Base-by-base conservation (phyloP, 2,888 invertebrate species). In the Amphipyra berbera region DNA sequence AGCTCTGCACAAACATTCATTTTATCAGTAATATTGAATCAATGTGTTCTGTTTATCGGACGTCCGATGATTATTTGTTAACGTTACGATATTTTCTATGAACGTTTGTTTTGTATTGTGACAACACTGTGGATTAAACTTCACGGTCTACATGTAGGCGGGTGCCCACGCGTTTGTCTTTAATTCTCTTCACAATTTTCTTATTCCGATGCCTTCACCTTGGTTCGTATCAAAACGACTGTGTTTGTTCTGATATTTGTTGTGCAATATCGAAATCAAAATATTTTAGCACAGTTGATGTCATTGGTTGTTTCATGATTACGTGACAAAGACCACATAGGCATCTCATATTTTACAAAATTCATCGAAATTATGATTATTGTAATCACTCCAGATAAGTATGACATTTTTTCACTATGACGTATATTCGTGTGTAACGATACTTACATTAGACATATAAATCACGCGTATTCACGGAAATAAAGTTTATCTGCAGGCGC, bases 71-170 rank as follows among this genome's bases (percentile, higher is more conserved):
- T 21, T 61, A 61, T 76, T 72, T 68, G 68, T 46, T 47, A 68
- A 74, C 60, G 59, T 72, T 65, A 53, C 45, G 48, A 72, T 68
- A 66, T 60, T 69, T 50, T 66, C 42, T 65, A 61, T 61, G 27
- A 61, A 52, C 33, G 61, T 68, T 57, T 74, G 70, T 68, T 68
- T 75, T 65, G 71, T 73, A 64, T 68, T 64, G 71, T 61, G 75
- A 76, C 69, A 68, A 60, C 67, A 73, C 73, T 68, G 74, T 74
- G 69, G 75, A 73, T 73, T 68, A 69, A 69, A 72, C 70, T 79
- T 76, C 79, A 83, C 64, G 77, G 82, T 68, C 63, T 74, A 54
- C 58, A 54, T 71, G 85, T 84, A 71, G 88, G 88, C 64, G 83
- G 15, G 57, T 81, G 62, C 87, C 86, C 83, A 88, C 88, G 77